Conservation (phyloP, 2,797 vertebrate genomes). For the Diceros bicornis region DNA sequence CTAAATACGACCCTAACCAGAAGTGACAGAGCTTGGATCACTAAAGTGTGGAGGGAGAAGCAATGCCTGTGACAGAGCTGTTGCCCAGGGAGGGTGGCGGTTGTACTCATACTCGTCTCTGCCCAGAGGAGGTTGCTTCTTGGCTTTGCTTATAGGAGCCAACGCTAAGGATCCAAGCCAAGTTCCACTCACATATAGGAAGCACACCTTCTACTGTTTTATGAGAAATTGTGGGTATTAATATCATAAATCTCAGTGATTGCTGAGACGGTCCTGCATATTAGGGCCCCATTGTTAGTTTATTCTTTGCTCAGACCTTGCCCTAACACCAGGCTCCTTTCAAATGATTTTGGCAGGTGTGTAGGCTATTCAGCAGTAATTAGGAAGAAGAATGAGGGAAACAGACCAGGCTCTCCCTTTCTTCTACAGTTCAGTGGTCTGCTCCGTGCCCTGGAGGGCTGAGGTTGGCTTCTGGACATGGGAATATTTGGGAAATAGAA, state of each 20-base stretch:
- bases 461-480: background rate
- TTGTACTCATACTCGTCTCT: background rate
- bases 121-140: slow-evolving; percentile 25
- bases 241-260: slow-evolving; percentile 70
- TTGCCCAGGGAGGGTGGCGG: background rate
- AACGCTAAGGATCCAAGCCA: slow-evolving; percentile 22
- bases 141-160: slow-evolving; percentile 77
- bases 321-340: background rate
- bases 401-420: background rate
- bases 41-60: background rate
- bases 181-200: slow-evolving; percentile 34
- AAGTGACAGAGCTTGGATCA: slow-evolving; percentile 49
- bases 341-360: slow-evolving; percentile 44
- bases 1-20: background rate
- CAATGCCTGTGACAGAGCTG: background rate
- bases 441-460: background rate
- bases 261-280: slow-evolving; percentile 12
- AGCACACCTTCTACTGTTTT: slow-evolving; percentile 44
- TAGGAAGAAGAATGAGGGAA: background rate
- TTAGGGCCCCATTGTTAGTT: background rate
- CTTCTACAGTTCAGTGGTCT: background rate
- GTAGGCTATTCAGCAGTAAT: background rate
- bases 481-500: too few species aligned
- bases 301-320: slow-evolving; percentile 29
- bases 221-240: slow-evolving; percentile 60